Evolutionary conservation across 1,140 invertebrate genomes (phyloP).

Genomic region (Stenopsyche tienmushanensis): DNA sequence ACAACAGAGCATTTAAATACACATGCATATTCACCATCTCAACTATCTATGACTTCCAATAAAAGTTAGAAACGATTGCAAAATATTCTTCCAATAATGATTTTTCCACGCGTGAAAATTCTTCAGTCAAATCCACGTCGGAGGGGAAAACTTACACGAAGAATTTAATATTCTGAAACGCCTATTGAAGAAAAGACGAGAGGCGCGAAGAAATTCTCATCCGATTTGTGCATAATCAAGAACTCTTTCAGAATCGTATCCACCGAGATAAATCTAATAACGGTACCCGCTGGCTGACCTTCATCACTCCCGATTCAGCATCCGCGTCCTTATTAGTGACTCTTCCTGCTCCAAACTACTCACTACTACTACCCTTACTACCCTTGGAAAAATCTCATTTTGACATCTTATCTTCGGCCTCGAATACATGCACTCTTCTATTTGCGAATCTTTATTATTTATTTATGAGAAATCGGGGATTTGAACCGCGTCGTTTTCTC

Average conservation of each 20-base stretch:
- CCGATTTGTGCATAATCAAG: slow-evolving; percentile 26
- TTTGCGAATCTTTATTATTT: slow-evolving; percentile 11
- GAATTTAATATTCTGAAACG: slow-evolving; percentile 27
- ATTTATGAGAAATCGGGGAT: slow-evolving; percentile 22
- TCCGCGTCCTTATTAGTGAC: background rate
- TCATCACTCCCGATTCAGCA: background rate
- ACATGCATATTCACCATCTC: too few relatives aligned
- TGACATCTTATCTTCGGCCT: background rate
- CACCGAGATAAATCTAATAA: slow-evolving; percentile 13
- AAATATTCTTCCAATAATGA: background rate
- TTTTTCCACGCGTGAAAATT: background rate
- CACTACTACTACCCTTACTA: background rate
- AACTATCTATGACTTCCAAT: too few relatives aligned
- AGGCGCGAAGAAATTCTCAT: slow-evolving; percentile 12
- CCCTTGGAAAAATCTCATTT: slow-evolving; percentile 5
- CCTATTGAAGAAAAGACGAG: slow-evolving; percentile 9
- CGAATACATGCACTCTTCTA: slow-evolving; percentile 2
- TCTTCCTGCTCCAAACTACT: background rate
- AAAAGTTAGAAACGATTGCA: too few relatives aligned
- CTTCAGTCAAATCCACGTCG: background rate
- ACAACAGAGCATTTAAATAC: too few relatives aligned
- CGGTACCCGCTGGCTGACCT: background rate
- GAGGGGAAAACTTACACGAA: slow-evolving; percentile 20
- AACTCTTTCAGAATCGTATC: slow-evolving; percentile 10
- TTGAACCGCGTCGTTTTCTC: background rate